A percentile compares a stretch with the other conserved stretches of the same genome.
Evolutionary conservation across 2,797 vertebrate genomes (phyloP).

Genomic region (Mus minutoides): DNA sequence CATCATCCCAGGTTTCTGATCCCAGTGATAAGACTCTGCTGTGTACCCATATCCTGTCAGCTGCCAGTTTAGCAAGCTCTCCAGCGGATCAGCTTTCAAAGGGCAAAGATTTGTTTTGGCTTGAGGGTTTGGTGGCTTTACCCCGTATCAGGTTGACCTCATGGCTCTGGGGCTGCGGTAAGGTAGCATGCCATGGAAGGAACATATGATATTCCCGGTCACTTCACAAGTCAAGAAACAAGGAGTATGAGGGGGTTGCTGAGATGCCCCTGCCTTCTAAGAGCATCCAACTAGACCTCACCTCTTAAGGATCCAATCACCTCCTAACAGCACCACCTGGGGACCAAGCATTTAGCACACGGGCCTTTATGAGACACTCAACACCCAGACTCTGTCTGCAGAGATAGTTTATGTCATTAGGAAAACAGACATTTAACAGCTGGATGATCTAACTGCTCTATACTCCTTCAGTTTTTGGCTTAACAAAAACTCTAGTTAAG

Average conservation of each 20-base stretch:
- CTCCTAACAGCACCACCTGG: neutral
- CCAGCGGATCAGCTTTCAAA: neutral
- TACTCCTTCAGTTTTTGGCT: neutral
- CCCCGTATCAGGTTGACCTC: neutral
- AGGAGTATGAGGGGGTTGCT: neutral
- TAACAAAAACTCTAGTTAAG: neutral
- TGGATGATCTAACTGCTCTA: neutral
- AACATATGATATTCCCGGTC: neutral
- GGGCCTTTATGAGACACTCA: neutral
- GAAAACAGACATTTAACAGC: neutral
- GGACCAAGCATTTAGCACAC: neutral
- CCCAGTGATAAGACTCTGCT: neutral
- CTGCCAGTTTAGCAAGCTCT: neutral
- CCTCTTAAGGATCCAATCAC: neutral
- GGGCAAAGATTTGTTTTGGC: neutral
- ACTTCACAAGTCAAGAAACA: neutral
- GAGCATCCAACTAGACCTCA: neutral
- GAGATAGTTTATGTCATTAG: neutral
- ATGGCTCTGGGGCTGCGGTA: neutral
- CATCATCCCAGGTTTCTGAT: neutral
- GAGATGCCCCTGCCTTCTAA: too few relatives aligned
- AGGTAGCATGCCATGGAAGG: neutral
- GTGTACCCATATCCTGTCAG: neutral
- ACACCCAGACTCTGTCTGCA: neutral
- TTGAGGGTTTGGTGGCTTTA: neutral